Evolutionary conservation across 2,888 invertebrate species (phyloP), one percentile per base, ranked within the genome.

Genomic region (Meteorus colon): DNA sequence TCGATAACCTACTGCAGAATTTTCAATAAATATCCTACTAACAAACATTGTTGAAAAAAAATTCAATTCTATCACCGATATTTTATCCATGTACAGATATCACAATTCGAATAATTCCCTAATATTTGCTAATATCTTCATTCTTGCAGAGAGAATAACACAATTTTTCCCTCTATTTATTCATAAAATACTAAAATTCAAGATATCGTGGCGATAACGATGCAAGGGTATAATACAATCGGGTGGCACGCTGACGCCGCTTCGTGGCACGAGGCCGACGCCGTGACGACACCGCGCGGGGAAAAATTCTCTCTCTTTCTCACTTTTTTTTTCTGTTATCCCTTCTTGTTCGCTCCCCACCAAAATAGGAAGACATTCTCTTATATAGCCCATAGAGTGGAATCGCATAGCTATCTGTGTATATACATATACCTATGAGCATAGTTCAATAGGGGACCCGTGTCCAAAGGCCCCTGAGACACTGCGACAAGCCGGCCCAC

Each of bases 401-500:
- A 31, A 31, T 51, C 34, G 31, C 59, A 69, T 55, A n/a, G 48
- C 31, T 19, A 55, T 31, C 34, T 37, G 24, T 69, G 5, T 45
- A 63, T 16, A 68, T 24, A 69, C 24, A 51, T 55, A 55, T 10
- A 29, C 31, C 29, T 19, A 29, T 55, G 65, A 51, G 67, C 75
- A 72, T 67, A 75, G 75, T 72, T 71, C 69, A 75, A 63, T 37
- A 27, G 31, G 60, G 55, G 66, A 66, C 71, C 71, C 69, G 45
- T 60, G 76, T 74, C 60, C 69, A 63, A 74, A 63, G 73, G 71
- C 63, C 65, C 76, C 70, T 76, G 60, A 70, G 55, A 60, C 72
- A 74, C 59, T 73, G 60, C 68, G 65, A 77, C 63, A 75, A 55
- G 80, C 75, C 83, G 82, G 82, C 85, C 85, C 86, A 86, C 86